Conservation (phyloP, 1,140 invertebrate species). For the Tenebrio molitor region DNA sequence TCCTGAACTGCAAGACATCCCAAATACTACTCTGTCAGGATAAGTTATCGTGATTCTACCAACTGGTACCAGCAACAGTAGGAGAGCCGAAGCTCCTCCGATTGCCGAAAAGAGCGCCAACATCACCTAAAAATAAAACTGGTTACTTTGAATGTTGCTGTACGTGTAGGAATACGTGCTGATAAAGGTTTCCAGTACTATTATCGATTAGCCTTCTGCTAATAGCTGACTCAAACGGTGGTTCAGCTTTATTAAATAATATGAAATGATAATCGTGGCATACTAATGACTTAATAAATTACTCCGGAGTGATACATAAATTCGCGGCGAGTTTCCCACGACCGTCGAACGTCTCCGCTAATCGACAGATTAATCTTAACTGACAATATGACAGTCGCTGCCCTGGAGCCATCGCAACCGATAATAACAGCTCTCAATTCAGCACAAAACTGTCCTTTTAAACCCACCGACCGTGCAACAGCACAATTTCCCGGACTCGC, state of each 20-base stretch:
- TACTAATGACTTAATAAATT: slow-evolving; percentile 1
- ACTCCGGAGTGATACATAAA: background rate
- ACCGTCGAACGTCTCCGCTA: background rate
- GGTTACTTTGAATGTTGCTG: no score
- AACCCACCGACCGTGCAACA: background rate
- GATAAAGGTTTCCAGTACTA: no score
- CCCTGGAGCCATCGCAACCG: background rate
- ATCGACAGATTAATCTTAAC: background rate
- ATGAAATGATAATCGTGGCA: background rate
- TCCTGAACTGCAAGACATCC: slow-evolving; percentile 68
- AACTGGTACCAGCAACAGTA: slow-evolving; percentile 79
- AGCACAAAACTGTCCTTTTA: background rate
- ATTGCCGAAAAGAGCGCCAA: slow-evolving; percentile 77
- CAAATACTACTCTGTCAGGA: slow-evolving; percentile 73
- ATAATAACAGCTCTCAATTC: background rate
- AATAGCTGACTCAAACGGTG: no score
- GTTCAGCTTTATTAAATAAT: background rate
- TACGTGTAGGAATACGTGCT: no score
- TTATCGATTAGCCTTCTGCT: no score
- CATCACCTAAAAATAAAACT: slow-evolving; percentile 70
- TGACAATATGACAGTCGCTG: background rate
- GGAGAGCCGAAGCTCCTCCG: slow-evolving; percentile 76
- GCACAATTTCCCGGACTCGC: no score
- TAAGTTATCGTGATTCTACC: slow-evolving; percentile 77
- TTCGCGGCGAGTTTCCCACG: background rate